Evolutionary conservation across 2,797 vertebrate genomes (phyloP), one percentile per base, ranked within the genome.

Genomic region (Lepilemur septentrionalis): DNA sequence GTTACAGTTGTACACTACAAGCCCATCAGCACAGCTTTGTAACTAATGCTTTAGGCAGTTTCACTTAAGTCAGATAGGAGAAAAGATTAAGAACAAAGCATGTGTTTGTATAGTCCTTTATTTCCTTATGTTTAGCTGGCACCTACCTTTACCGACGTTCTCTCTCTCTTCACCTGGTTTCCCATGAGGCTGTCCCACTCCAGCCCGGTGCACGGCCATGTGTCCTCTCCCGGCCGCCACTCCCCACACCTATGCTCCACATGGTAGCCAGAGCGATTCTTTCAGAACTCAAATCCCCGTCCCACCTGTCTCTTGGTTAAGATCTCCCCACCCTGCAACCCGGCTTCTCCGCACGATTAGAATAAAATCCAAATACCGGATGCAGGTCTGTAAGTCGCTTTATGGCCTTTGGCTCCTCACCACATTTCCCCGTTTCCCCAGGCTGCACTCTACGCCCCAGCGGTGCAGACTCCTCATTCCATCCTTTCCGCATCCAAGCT

Each of bases 181-280:
- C 17, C 23, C 18, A 12, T 7, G 1, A 17, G n/a, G 9, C 15
- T 59, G 57, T 28, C 43, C n/a, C 57, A 5, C 48, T 7, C 43
- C 5, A n/a, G 15, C 22, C 28, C 12, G 11, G 22, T 2, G 9
- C 41, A 20, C 5, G 1, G 9, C 4, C 17, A 22, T 8, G 59
- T n/a, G 5, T 7, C n/a, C 4, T n/a, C 20, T 59, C 32, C 48
- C 0, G 12, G 11, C 12, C 13, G 2, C 69, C 18, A 9, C 17
- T n/a, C 20, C n/a, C n/a, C 13, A 61, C 2, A 50, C 7, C n/a
- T 18, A 6, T 38, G 20, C 25, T 35, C 41, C 10, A 20, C 14
- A 15, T 63, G 32, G 28, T 23, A 61, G 10, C 65, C 43, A n/a
- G 52, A 72, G 35, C 0, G 4, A 9, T 61, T 15, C 23, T 79